Evolutionary conservation across 2,888 invertebrate species (phyloP).

Genomic region (Leucophenga maculata): DNA sequence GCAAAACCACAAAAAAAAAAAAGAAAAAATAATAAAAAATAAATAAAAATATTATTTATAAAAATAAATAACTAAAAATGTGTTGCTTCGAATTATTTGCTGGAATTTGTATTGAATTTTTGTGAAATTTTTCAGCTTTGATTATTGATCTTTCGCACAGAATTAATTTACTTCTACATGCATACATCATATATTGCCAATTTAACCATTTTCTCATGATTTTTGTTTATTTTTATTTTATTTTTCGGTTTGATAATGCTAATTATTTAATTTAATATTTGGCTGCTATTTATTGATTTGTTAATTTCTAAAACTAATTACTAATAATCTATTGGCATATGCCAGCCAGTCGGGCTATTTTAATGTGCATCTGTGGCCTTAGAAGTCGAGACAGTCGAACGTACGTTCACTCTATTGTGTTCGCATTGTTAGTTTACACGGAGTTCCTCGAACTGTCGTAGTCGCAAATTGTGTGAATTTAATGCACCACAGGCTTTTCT

Average conservation of each 20-base stretch:
- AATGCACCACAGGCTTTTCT: not conserved
- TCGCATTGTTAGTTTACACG: too few relatives aligned
- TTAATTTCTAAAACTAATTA: slow-evolving; percentile 26
- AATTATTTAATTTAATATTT: slow-evolving; percentile 45
- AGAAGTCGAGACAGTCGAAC: not conserved
- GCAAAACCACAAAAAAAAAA: slow-evolving; percentile 18
- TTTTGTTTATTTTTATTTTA: slow-evolving; percentile 4
- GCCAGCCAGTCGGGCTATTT: too few relatives aligned
- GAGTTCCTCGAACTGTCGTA: too few relatives aligned
- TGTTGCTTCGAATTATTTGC: too few relatives aligned
- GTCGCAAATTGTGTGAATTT: not conserved
- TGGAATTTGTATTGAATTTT: too few relatives aligned
- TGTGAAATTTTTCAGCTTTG: too few relatives aligned
- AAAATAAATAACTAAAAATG: slow-evolving; percentile 16
- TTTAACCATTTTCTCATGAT: slow-evolving; percentile 5
- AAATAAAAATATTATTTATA: slow-evolving; percentile 44
- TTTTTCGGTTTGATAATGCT: slow-evolving; percentile 22
- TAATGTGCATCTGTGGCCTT: slow-evolving; percentile 1
- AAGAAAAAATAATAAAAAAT: slow-evolving; percentile 32
- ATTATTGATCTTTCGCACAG: too few relatives aligned
- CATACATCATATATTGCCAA: not conserved
- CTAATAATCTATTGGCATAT: not conserved
- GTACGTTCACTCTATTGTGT: too few relatives aligned
- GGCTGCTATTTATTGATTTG: slow-evolving; percentile 17
- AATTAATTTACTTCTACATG: too few relatives aligned